Evolutionary conservation across 2,888 invertebrate species (phyloP), one percentile per base, ranked within the genome.

Genomic region (Thecophora atra): DNA sequence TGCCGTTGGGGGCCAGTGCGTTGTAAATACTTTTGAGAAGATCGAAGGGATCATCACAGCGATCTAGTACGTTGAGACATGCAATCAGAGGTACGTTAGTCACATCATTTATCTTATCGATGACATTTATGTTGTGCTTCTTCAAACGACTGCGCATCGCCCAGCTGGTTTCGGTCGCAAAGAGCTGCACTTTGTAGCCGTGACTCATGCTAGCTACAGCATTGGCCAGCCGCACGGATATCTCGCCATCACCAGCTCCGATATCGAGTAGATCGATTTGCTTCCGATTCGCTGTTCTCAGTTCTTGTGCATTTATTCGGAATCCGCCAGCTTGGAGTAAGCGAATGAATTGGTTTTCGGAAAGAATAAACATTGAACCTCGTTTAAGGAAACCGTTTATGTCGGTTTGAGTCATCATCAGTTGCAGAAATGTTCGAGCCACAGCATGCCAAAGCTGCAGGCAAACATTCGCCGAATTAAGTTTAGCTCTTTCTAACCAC

Each of bases 301-400:
- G 0, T 21, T 56, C 13, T 17, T 24, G 44, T 11, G 37, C 37
- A 17, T 72, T 54, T 5, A 79, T 52, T 64, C 80, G 73, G 74
- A 87, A 86, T 1, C 85, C 85, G 1, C 85, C 86, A 19, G 80
- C 78, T 26, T 76, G 76, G 3, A 87, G 76, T 2, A 87, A 73
- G n/a, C 78, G 77, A 17, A 89, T 88, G 78, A 97, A 93, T 82
- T 98, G 98, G 11, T 90, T 88, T 74, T 91, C 89, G 0, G 98
- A 98, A 79, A 97, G 90, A 65, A 99, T 96, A 87, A 97, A 98
- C 99, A 99, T 99, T 1, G 97, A 97, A 11, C 99, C 99, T 67
- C 99, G 90, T 19, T 93, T 92, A 17, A 98, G 88, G 87, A 86
- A 95, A 91, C 98, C 98, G 88, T 98, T 99, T 77, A 97, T 94